These are phyloP conservation scores for Drosophila repleta DNA, from an alignment of 1,140 invertebrate species.

Conservation along the genomic window DNA sequence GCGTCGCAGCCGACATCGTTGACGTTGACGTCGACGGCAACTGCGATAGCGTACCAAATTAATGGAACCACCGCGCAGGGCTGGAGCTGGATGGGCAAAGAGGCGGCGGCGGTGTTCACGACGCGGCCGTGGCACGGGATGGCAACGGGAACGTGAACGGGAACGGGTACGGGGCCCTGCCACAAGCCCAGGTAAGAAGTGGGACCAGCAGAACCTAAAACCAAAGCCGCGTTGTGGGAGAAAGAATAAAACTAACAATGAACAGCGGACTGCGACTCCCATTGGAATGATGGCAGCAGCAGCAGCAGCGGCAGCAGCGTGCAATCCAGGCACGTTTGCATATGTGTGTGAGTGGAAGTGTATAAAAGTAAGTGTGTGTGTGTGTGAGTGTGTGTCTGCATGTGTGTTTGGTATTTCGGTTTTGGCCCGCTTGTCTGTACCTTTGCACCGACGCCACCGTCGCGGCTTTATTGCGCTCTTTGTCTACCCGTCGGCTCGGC, in stretches of 20 bases:
- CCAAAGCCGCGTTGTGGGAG: conserved; percentile 74
- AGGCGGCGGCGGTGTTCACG: conserved; percentile 6
- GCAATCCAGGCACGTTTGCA: conserved; percentile 48
- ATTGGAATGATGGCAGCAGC: conserved; percentile 67
- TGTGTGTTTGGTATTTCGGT: conserved; percentile 62
- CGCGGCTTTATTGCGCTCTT: conserved; percentile 72
- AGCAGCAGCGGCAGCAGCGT: conserved; percentile 45
- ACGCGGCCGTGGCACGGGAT: conserved; percentile 9
- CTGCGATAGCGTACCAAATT: conserved; percentile 79
- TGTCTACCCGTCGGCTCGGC: conserved; percentile 58
- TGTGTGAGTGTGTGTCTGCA: conserved; percentile 18
- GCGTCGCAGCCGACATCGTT: conserved; percentile 25
- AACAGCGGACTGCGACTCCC: conserved; percentile 64
- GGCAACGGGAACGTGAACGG: conserved; percentile 10
- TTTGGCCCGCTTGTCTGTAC: conserved; percentile 71
- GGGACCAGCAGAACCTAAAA: conserved; percentile 67
- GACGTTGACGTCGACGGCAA: conserved; percentile 23
- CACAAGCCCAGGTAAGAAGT: conserved; percentile 45
- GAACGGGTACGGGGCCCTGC: conserved; percentile 43
- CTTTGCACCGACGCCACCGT: conserved; percentile 42
- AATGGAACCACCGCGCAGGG: conserved; percentile 72
- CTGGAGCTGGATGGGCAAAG: conserved; percentile 24
- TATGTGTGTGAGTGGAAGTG: conserved; percentile 8
- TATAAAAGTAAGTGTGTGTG: not conserved
- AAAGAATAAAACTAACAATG: conserved; percentile 81